A percentile compares a stretch with the other conserved stretches of the same genome.
phyloP scores from a whole-genome alignment of 1,140 invertebrate genomes.

The Diploscapter pachys region DNA sequence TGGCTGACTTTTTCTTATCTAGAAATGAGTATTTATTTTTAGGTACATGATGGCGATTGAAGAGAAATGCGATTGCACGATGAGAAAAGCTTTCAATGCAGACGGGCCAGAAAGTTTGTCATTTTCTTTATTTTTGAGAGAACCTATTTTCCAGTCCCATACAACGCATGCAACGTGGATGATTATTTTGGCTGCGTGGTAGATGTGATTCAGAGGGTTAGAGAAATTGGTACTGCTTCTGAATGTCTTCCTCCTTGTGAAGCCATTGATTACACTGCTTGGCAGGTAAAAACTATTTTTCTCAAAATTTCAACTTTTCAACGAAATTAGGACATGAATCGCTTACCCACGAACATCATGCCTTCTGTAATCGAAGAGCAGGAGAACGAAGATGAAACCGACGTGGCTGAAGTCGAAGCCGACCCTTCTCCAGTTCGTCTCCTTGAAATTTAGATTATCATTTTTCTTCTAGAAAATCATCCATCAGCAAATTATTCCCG shows the following conservation, averaged over 20 bases:
- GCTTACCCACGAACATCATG: conserved; percentile 50
- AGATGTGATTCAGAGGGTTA: conserved; percentile 28
- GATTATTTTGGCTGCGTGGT: conserved; percentile 55
- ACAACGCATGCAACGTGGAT: conserved; percentile 47
- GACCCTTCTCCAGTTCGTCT: conserved; percentile 7
- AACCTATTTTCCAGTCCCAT: conserved; percentile 3
- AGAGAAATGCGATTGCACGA: conserved; percentile 46
- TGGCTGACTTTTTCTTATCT: no score
- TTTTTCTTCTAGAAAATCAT: conserved; percentile 9
- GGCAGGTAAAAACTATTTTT: conserved; percentile 38
- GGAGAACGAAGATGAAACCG: conserved; percentile 47
- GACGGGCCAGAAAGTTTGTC: background rate
- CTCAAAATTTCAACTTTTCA: no score
- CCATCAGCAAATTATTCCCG: background rate
- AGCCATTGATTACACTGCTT: conserved; percentile 55
- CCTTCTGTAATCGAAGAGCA: conserved; percentile 50
- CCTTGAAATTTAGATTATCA: background rate
- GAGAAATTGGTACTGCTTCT: conserved; percentile 20
- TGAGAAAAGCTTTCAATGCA: conserved; percentile 35
- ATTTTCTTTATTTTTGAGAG: background rate
- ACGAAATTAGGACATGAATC: conserved; percentile 45
- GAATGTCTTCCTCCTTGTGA: conserved; percentile 45
- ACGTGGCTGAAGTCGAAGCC: conserved; percentile 46
- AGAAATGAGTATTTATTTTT: no score
- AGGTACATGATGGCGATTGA: conserved; percentile 51